Base-by-base conservation (phyloP, 2,888 invertebrate genomes). In the Strigamia maritima region DNA sequence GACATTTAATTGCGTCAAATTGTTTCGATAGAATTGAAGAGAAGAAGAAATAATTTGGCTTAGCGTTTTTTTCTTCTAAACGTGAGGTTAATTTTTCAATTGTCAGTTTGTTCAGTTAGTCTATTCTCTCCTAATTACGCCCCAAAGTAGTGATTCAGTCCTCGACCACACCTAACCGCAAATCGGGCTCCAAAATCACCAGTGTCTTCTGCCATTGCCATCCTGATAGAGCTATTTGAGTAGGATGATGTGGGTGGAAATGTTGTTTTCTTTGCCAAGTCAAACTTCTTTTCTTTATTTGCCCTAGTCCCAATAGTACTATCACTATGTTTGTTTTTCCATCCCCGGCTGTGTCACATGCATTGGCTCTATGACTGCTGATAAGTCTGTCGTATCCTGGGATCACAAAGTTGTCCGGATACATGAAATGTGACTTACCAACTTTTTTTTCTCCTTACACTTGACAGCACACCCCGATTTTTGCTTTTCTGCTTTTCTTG, bases 281-380 rank as follows among this genome's bases (percentile, higher is more conserved):
- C 70, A 70, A 70, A 70, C 70, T 70, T 70, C 70, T 70, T 70
- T 65, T 70, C 70, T 70, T 70, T 70, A 70, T 70, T 70, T 70
- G 70, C 14, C 70, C 10, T 70, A 24, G 26, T 70, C 70, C 70
- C 70, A 28, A 16, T 26, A 28, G 70, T 70, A 28, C 70, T 65
- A 65, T 65, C 65, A 65, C 65, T 8, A 28, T 28, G 65, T 65
- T 65, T 65, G 65, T 65, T 65, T 65, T 65, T 65, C 65, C 70
- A 70, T 35, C 70, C 70, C 26, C 26, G 70, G 10, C 26, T 16
- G 70, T 70, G 70, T 70, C 70, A 70, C 70, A 70, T 70, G 28
- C 70, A 70, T 26, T 70, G 70, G 26, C 28, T 65, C 65, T 70
- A 70, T 70, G 70, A 70, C 70, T 70, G 70, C 70, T 70, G 70